Conservation (phyloP, 2,888 invertebrate genomes). For the Theretra japonica region DNA sequence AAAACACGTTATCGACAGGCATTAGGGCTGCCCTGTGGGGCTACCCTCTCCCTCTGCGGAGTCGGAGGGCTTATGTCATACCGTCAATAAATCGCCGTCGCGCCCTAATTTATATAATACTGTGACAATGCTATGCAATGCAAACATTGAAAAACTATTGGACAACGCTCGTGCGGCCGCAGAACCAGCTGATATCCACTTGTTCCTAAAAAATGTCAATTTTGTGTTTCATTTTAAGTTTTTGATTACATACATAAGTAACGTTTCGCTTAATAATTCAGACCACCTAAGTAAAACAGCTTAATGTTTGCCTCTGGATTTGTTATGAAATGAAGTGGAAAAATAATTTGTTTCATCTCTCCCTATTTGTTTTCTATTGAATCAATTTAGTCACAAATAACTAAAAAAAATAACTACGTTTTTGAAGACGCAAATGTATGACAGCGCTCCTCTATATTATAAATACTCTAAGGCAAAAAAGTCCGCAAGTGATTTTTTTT, state of each 20-base stretch:
- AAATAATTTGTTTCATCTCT: too few species aligned
- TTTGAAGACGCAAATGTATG: too few species aligned
- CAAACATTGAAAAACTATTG: constrained; percentile 70
- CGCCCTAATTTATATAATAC: constrained; percentile 64
- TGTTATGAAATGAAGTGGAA: too few species aligned
- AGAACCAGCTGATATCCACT: constrained; percentile 32
- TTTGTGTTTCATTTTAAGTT: neutral
- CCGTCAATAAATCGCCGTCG: constrained; percentile 61
- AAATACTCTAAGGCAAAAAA: too few species aligned
- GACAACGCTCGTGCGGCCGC: constrained; percentile 51
- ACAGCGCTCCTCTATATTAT: too few species aligned
- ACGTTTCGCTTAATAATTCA: too few species aligned
- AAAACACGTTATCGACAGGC: neutral
- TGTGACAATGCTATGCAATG: constrained; percentile 63
- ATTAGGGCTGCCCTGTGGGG: neutral
- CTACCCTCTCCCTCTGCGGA: constrained; percentile 22
- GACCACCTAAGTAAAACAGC: too few species aligned
- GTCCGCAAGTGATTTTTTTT: too few species aligned
- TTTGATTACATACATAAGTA: neutral
- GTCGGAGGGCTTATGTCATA: constrained; percentile 45
- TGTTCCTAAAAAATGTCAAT: neutral
- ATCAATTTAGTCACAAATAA: too few species aligned
- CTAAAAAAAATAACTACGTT: too few species aligned
- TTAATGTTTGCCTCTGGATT: too few species aligned
- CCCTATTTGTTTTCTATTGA: too few species aligned